Percentiles rank a stretch among this genome's conserved stretches.
phyloP scores from a whole-genome alignment of 1,140 invertebrate genomes.

The Liolophura sinensis region DNA sequence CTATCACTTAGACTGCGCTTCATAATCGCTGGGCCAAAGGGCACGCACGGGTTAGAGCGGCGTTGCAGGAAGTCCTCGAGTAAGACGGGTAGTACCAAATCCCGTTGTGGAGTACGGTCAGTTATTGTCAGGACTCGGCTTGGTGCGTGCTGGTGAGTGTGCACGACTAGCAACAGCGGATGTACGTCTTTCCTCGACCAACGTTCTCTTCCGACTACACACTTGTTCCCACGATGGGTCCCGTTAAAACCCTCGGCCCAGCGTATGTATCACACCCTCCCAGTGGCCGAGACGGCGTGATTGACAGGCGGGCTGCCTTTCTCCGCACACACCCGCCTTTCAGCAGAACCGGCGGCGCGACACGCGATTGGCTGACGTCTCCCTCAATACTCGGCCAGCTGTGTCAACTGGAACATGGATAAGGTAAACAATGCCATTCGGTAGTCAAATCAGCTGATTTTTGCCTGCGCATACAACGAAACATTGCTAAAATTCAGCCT shows the following conservation, averaged over 20 bases:
- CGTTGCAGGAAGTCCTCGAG: neutral
- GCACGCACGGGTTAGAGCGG: neutral
- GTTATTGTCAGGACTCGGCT: neutral
- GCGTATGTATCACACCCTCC: neutral
- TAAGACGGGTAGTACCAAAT: neutral
- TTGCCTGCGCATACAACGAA: constrained; percentile 8
- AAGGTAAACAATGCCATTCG: constrained; percentile 4
- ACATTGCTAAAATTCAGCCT: neutral
- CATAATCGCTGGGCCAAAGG: constrained; percentile 31
- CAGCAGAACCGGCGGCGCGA: neutral
- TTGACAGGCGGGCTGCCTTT: no score
- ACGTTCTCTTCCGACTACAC: constrained; percentile 4
- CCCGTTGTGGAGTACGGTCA: neutral
- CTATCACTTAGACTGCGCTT: constrained; percentile 59
- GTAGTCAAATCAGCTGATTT: constrained; percentile 18
- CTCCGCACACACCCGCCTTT: no score
- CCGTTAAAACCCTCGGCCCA: neutral
- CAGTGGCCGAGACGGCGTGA: neutral
- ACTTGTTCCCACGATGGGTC: constrained; percentile 4
- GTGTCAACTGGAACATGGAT: constrained; percentile 1
- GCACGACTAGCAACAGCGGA: neutral
- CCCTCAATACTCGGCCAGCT: neutral
- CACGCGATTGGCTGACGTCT: constrained; percentile 1
- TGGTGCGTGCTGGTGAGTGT: neutral
- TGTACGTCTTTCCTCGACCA: constrained; percentile 7